Evolutionary conservation across 1,140 invertebrate genomes (phyloP).

Genomic region (Achatina immaculata): DNA sequence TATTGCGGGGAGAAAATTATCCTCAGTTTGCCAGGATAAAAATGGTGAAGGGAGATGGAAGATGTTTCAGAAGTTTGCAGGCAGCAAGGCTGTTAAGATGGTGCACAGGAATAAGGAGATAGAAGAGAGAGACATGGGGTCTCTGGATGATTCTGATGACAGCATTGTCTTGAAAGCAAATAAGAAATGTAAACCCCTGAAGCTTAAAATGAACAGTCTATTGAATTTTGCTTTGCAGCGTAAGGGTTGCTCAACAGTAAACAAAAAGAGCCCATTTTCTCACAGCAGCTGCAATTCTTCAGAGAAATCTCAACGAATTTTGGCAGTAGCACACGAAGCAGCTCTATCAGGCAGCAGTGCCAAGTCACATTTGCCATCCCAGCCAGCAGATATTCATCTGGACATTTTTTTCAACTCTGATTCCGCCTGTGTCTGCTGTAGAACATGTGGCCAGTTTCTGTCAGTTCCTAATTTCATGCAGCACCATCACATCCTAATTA

Average conservation of each 20-base stretch:
- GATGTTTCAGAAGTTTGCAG: slow-evolving; percentile 4
- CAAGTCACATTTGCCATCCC: slow-evolving; percentile 39
- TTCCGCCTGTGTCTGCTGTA: slow-evolving; percentile 59
- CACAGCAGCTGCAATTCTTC: slow-evolving; percentile 2
- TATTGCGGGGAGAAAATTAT: neutral
- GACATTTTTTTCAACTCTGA: slow-evolving; percentile 57
- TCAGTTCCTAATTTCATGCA: slow-evolving; percentile 58
- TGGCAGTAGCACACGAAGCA: slow-evolving; percentile 39
- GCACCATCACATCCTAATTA: slow-evolving; percentile 58
- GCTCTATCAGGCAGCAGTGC: neutral
- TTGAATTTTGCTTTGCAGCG: slow-evolving; percentile 29
- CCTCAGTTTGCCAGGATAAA: neutral
- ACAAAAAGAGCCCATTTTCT: slow-evolving; percentile 22
- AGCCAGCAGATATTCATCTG: slow-evolving; percentile 60
- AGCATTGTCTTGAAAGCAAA: neutral
- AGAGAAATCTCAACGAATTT: slow-evolving; percentile 6
- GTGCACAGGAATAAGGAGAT: neutral
- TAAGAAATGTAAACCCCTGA: slow-evolving; percentile 50
- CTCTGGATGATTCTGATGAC: slow-evolving; percentile 12
- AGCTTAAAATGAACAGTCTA: slow-evolving; percentile 51
- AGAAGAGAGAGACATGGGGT: neutral
- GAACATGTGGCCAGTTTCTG: slow-evolving; percentile 61
- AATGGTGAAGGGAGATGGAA: neutral
- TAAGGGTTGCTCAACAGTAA: neutral
- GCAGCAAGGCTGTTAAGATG: neutral